phyloP scores from a whole-genome alignment of 2,888 invertebrate genomes.

The Hanleya hanleyi region DNA sequence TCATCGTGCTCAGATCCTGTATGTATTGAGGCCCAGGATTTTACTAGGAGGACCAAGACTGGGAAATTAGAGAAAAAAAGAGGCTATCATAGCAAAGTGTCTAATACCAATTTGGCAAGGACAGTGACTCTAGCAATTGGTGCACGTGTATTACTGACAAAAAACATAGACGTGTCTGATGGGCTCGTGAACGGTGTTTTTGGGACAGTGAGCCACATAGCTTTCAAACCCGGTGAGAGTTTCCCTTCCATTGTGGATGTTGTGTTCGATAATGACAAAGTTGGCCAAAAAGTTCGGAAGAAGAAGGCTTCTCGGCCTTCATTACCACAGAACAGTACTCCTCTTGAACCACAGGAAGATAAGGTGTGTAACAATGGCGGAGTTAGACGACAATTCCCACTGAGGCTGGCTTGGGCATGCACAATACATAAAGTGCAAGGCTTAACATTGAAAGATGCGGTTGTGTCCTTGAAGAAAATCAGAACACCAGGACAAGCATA shows the following conservation, averaged over 20 bases:
- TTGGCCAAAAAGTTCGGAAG: not conserved
- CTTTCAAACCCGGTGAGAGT: not conserved
- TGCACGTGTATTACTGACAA: constrained; percentile 19
- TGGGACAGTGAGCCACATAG: constrained; percentile 16
- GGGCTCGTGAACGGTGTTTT: constrained; percentile 26
- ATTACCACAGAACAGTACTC: no score
- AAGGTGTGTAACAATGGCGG: not conserved
- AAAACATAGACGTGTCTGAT: constrained; percentile 4
- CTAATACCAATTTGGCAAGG: constrained; percentile 1
- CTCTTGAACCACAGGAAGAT: constrained; percentile 13
- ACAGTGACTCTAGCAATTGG: constrained; percentile 3
- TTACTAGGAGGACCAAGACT: constrained; percentile 16
- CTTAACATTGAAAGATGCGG: constrained; percentile 12
- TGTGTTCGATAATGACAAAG: constrained; percentile 20
- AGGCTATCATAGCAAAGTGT: not conserved
- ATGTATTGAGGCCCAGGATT: constrained; percentile 23
- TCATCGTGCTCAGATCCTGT: constrained; percentile 3
- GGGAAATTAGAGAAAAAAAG: constrained; percentile 17
- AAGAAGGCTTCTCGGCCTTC: no score
- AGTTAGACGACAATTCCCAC: no score
- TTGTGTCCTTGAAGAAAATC: no score
- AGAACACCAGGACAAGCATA: no score
- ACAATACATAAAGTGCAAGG: no score
- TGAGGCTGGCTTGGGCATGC: no score
- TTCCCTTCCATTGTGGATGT: constrained; percentile 14